These are phyloP conservation scores for Agriopis leucophaearia DNA, from an alignment of 2,888 invertebrate genomes.

Conservation along the genomic window DNA sequence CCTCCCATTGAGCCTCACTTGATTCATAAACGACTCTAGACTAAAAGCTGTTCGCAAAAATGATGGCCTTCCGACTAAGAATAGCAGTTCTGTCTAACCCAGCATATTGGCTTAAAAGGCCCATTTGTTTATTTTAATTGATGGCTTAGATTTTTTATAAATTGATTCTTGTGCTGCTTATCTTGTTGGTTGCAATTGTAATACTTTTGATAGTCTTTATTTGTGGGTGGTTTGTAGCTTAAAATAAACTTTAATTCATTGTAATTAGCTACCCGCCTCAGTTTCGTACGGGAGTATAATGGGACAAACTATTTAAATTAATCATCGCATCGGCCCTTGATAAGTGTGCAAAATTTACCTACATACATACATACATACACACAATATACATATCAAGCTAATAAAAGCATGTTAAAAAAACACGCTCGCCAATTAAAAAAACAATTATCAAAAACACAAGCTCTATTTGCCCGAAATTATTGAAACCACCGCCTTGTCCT, in stretches of 20 bases:
- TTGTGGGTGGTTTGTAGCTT: slow-evolving; percentile 10
- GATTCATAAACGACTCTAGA: too few relatives aligned
- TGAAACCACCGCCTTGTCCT: slow-evolving; percentile 17
- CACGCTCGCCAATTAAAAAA: neutral
- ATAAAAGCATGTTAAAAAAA: too few relatives aligned
- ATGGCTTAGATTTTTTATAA: slow-evolving; percentile 21
- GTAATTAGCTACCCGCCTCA: too few relatives aligned
- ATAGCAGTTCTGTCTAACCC: slow-evolving; percentile 8
- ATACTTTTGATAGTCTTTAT: slow-evolving; percentile 12
- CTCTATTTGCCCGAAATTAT: neutral
- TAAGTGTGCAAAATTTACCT: too few relatives aligned
- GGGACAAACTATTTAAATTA: too few relatives aligned
- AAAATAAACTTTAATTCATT: neutral
- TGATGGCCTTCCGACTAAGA: neutral
- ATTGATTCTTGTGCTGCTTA: slow-evolving; percentile 24
- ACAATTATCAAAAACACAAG: slow-evolving; percentile 6
- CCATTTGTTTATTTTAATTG: slow-evolving; percentile 26
- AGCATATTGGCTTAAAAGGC: slow-evolving; percentile 9
- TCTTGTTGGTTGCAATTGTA: slow-evolving; percentile 15
- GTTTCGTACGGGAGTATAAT: too few relatives aligned
- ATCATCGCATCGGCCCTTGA: too few relatives aligned
- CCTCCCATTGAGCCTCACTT: too few relatives aligned
- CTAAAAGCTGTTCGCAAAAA: neutral
- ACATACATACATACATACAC: too few relatives aligned
- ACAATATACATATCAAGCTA: too few relatives aligned